Conservation (phyloP, 2,113 vertebrate genomes). For the Gallinago jamesoni region DNA sequence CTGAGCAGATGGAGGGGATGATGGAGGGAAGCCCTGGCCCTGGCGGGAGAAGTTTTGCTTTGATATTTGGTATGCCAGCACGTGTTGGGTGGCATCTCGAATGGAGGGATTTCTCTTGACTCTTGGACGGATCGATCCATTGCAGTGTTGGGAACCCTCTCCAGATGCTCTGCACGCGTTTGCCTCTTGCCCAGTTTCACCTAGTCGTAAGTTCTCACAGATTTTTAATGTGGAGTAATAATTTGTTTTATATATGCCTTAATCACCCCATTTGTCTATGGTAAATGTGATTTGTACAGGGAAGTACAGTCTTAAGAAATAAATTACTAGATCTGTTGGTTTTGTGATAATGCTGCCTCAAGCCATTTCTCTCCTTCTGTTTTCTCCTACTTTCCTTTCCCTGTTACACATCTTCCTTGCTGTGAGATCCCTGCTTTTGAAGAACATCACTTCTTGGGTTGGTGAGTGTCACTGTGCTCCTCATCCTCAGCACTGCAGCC, state of each 20-base stretch:
- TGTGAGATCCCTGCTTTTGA: too few species aligned
- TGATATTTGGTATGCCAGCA: rapidly evolving
- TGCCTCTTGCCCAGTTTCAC: background rate
- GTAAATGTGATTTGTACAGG: background rate
- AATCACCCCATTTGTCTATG: background rate
- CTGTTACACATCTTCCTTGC: background rate
- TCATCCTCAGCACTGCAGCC: background rate
- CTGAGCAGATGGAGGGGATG: background rate
- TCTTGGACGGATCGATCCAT: too few species aligned
- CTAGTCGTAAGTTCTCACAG: background rate
- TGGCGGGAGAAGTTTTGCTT: background rate
- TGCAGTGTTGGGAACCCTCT: rapidly evolving
- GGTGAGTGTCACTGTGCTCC: background rate
- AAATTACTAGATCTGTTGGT: background rate
- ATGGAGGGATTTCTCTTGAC: background rate
- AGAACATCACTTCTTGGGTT: background rate
- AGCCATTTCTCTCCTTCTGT: background rate
- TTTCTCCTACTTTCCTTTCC: background rate
- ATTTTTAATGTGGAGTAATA: background rate
- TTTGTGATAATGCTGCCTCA: background rate
- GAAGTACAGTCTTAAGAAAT: background rate
- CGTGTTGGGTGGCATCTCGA: too few species aligned
- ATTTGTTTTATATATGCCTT: background rate
- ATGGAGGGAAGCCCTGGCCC: background rate
- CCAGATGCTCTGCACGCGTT: rapidly evolving